Base-by-base conservation (phyloP, 2,888 invertebrate species). In the Cataglyphis cursor region DNA sequence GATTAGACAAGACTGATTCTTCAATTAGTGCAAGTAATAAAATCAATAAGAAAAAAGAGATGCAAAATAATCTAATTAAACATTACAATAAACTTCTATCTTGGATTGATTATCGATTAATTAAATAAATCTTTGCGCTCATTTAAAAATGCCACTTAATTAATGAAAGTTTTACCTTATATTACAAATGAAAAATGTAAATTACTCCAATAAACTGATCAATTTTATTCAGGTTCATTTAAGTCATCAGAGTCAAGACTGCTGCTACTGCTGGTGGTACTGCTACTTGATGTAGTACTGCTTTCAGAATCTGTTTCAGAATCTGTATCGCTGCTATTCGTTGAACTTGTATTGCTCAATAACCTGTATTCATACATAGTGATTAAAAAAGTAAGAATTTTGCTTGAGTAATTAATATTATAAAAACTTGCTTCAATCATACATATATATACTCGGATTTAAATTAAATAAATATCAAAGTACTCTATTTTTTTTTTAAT, bases 61-160 rank as follows among this genome's bases (percentile, higher is more conserved):
- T 83, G 4, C 88, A 88, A 70, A 90, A 84, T 61, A 91, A 90
- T 88, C 81, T 94, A 41, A 93, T 93, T n/a, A 90, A 92, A 0
- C 94, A 94, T 86, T 94, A 94, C 64, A 93, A 90, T 75, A 94
- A 92, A 90, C 86, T 94, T 31, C 85, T 94, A 61, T 91, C 93
- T 4, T 94, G 94, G 94, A 90, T 94, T 51, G 89, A 93, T 82
- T 94, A 93, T 68, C 89, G 89, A 48, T 87, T 94, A 83, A 91
- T 89, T 81, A 78, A 86, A 84, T 83, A 57, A 65, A 73, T 1
- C 10, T n/a, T 83, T 31, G 38, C 82, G 78, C 85, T 87, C 87
- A 85, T 85, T 78, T 61, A 41, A 76, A 64, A 75, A 61, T 51
- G 18, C 10, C 28, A 54, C 65, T 15, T 68, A 62, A 41, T 54